Evolutionary conservation across 1,140 invertebrate species (phyloP).

Genomic region (Dermatophagoides farinae): DNA sequence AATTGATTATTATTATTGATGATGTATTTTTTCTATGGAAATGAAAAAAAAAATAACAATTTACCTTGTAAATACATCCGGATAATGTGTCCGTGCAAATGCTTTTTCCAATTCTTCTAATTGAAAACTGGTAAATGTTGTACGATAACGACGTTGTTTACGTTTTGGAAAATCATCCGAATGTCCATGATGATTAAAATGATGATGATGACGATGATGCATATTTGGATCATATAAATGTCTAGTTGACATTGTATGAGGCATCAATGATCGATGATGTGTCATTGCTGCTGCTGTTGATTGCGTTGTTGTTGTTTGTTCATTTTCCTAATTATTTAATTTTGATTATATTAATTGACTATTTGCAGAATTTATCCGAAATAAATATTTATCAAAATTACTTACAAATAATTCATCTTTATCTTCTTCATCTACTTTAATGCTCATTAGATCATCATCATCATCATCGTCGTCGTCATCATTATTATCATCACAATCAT

Average conservation of each 20-base stretch:
- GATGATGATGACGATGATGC: constrained; percentile 5
- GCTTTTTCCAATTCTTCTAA: constrained; percentile 89
- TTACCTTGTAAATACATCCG: constrained; percentile 89
- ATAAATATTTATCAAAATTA: not conserved
- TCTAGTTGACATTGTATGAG: not conserved
- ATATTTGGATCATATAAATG: constrained; percentile 7
- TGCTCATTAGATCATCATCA: constrained; percentile 5
- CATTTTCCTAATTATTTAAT: too few relatives aligned
- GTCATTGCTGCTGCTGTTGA: not conserved
- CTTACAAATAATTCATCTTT: not conserved
- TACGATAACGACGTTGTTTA: constrained; percentile 73
- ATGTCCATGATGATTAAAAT: not conserved
- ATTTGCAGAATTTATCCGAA: too few relatives aligned
- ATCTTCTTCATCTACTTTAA: constrained; percentile 6
- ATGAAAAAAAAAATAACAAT: too few relatives aligned
- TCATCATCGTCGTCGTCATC: not conserved
- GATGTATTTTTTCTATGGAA: too few relatives aligned
- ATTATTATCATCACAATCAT: too few relatives aligned
- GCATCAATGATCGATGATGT: not conserved
- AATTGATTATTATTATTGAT: too few relatives aligned
- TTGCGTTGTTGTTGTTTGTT: not conserved
- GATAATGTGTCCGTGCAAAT: constrained; percentile 92
- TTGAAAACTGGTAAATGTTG: constrained; percentile 76
- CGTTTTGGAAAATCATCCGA: constrained; percentile 39
- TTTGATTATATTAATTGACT: too few relatives aligned